These are phyloP conservation scores for Pongo abelii DNA, from an alignment of 2,113 vertebrate genomes.

Conservation along the genomic window DNA sequence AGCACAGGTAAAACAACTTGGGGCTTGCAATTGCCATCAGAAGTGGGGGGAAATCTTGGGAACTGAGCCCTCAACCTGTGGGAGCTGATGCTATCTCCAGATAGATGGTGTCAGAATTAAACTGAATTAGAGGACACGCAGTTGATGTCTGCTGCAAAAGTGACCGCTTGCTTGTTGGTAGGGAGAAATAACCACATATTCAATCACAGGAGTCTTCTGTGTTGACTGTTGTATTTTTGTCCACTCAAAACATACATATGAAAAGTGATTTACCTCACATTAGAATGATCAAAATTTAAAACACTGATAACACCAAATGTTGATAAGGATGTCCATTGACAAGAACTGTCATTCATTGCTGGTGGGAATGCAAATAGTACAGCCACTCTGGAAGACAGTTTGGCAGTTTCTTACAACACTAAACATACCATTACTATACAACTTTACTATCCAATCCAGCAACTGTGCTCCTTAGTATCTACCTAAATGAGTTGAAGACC, in stretches of 20 bases:
- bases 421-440: not conserved
- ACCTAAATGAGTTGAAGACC: not conserved
- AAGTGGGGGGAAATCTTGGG: not conserved
- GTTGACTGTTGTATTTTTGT: not conserved
- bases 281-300: constrained; percentile 18
- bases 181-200: not conserved
- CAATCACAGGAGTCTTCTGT: not conserved
- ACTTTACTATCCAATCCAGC: not conserved
- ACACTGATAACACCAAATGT: not conserved
- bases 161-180: not conserved
- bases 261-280: not conserved
- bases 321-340: not conserved
- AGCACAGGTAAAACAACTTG: not conserved
- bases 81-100: not conserved
- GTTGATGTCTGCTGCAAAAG: not conserved
- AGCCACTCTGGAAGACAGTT: not conserved
- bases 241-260: not conserved
- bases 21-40: not conserved
- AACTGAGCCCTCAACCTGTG: not conserved
- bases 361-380: not conserved
- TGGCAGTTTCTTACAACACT: not conserved
- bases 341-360: not conserved
- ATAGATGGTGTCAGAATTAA: not conserved
- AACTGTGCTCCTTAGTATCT: not conserved
- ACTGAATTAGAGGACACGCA: not conserved